Evolutionary conservation across 1,140 invertebrate species (phyloP), one percentile per base, ranked within the genome.

Genomic region (Heliconius eleuchia): DNA sequence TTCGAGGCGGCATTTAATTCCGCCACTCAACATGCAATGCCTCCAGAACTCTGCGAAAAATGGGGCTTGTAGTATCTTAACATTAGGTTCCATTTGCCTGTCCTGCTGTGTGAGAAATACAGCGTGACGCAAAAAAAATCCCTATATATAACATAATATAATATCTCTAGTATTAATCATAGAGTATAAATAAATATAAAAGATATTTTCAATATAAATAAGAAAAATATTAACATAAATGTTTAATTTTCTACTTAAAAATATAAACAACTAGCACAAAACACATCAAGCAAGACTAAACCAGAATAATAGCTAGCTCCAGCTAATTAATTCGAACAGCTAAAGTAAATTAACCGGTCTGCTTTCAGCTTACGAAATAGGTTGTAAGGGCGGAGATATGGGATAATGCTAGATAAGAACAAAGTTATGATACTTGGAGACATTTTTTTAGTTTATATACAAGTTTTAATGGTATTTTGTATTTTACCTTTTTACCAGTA

Each of bases 301-400:
- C 60, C 74, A 71, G 60, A 76, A 76, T 76, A 76, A 76, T 76
- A 71, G 74, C 74, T 27, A 46, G 74, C 74, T 76, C 46, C 74
- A 34, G 27, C 39, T 76, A 66, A 76, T 76, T 76, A 76, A 76
- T 76, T 76, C 74, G 74, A 42, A 30, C 34, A 42, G 74, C 74
- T 76, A 70, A 76, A 76, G 57, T 76, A 76, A 76, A 76, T 70
- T 76, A 76, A 60, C 57, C 60, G 42, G 27, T 60, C 74, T 71
- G 60, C 74, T 66, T 76, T 66, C 50, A 74, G 73, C 73, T 39
- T 37, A 66, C 74, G 57, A 66, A 71, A 70, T 76, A 76, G 74
- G n/a, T 39, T 76, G 60, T 76, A 76, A 76, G 60, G 27, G 27
- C n/a, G 60, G 30, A 76, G 74, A 76, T 76, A 50, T 76, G 74